Percentiles rank a stretch among this genome's conserved stretches.
Conservation (phyloP, 1,140 invertebrate species). For the Euura lappo region DNA sequence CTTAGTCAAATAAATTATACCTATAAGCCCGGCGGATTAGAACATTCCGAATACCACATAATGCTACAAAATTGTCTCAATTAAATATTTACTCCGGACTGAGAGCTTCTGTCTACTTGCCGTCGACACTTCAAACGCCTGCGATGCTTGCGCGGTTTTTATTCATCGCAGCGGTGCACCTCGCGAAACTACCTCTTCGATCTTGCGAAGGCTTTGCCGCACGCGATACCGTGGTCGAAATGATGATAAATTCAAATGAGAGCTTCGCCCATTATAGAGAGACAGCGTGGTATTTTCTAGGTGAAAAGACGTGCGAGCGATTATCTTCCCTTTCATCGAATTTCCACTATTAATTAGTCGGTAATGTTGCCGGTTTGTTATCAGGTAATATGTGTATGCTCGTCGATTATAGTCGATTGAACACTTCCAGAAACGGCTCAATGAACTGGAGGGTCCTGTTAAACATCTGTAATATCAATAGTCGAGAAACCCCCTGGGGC, state of each 20-base stretch:
- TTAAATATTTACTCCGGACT: constrained; percentile 37
- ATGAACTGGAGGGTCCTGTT: not conserved
- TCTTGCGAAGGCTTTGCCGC: no score
- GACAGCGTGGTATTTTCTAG: no score
- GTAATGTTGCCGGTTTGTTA: not conserved
- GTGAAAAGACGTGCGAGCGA: no score
- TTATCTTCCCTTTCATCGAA: no score
- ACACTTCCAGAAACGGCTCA: not conserved
- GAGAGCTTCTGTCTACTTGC: no score
- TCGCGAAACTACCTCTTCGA: no score
- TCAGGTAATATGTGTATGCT: not conserved
- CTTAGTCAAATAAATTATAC: constrained; percentile 28
- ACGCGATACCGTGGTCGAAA: no score
- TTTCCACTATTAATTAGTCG: not conserved
- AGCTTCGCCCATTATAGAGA: no score
- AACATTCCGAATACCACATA: constrained; percentile 32
- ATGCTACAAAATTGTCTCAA: constrained; percentile 37
- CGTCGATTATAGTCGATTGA: not conserved
- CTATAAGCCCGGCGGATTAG: constrained; percentile 22
- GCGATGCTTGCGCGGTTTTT: no score
- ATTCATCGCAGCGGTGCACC: no score
- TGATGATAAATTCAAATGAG: no score
- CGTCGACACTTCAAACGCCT: no score
- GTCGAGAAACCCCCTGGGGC: not conserved
- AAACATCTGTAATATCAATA: not conserved